These are phyloP conservation scores for Chromobotia macracanthus DNA, from an alignment of 2,797 vertebrate species.

Conservation along the genomic window DNA sequence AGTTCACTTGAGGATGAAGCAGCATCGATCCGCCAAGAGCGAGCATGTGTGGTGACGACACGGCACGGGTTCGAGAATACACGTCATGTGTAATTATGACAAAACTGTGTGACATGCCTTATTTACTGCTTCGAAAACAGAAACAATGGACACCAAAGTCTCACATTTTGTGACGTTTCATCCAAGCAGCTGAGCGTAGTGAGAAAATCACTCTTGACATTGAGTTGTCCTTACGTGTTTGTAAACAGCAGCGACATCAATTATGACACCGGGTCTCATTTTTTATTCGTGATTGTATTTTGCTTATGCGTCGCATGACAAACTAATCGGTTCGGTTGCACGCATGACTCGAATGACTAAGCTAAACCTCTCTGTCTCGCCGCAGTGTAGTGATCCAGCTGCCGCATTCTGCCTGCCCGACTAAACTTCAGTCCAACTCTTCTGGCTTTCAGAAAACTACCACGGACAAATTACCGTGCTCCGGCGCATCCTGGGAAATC, in stretches of 20 bases:
- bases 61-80: neutral
- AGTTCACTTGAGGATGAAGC: neutral
- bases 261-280: neutral
- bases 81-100: neutral
- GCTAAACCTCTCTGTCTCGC: constrained; percentile 63
- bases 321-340: neutral
- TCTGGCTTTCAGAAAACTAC: neutral
- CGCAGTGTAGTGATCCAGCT: constrained; percentile 66
- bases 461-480: constrained; percentile 82
- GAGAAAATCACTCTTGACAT: constrained; percentile 58
- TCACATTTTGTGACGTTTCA: neutral
- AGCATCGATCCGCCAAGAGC: neutral
- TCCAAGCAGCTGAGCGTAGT: neutral
- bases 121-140: neutral
- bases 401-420: constrained; percentile 74
- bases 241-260: constrained; percentile 3
- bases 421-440: constrained; percentile 75
- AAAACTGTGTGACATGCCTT: neutral
- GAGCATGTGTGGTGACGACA: neutral
- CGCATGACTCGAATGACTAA: constrained; percentile 67
- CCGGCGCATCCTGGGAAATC: constrained; percentile 79
- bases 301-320: neutral
- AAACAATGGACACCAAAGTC: neutral
- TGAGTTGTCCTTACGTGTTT: constrained; percentile 52
- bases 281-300: neutral